Evolutionary conservation across 2,888 invertebrate species (phyloP), one percentile per base, ranked within the genome.

Genomic region (Habroteleia sp.): DNA sequence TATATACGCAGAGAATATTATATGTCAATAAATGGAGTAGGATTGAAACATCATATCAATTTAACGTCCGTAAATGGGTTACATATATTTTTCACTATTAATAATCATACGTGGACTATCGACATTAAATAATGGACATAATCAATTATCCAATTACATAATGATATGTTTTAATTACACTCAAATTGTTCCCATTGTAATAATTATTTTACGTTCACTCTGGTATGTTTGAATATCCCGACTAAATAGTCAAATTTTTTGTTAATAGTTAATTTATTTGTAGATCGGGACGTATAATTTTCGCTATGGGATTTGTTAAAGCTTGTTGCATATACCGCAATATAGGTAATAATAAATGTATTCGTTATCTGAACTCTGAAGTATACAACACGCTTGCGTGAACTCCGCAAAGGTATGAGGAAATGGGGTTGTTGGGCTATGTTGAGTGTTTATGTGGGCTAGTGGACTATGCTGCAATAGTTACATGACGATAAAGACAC

Each of bases 391-490:
- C 60, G 69, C 52, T 31, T 52, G 69, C 60, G 52, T 33, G 37
- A 46, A 42, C 35, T 33, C 33, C 14, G 23, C 39, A 14, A 35
- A 65, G 29, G 41, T 56, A 44, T 60, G 46, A 39, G 66, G 63
- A 68, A 77, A 73, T 29, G 66, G 41, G 77, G 76, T 74, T 63
- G 72, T 56, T 58, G 44, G 41, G 46, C 31, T 29, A 29, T 41
- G 50, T 13, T 56, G 54, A 72, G 46, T 77, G 77, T 77, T 80
- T 77, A 79, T 81, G 81, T 79, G 79, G 81, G 79, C 76, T 80
- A 83, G 81, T 81, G 65, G 82, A 80, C 79, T 82, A 76, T 66
- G 74, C 77, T 76, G 82, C 76, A 82, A 83, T 80, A 83, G 80
- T 79, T 80, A 78, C 77, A 73, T 74, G 73, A 75, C 80, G 80